These are phyloP conservation scores for Sialis fuliginosa DNA, from an alignment of 2,888 invertebrate species.

Conservation along the genomic window DNA sequence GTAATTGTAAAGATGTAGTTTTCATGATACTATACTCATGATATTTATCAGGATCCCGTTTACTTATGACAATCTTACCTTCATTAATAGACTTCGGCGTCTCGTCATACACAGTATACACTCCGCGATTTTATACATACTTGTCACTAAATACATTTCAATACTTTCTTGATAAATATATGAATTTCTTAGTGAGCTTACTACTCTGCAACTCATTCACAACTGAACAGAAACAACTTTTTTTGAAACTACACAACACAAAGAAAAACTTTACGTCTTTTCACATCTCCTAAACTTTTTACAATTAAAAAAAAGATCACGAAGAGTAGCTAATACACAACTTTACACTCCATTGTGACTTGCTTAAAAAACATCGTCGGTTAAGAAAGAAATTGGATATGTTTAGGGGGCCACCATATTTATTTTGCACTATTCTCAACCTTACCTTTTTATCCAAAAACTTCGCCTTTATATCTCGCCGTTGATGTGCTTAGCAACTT, in stretches of 20 bases:
- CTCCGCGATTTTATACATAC: slow-evolving; percentile 21
- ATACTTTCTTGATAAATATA: slow-evolving; percentile 3
- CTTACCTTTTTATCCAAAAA: slow-evolving; percentile 5
- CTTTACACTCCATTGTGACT: background rate
- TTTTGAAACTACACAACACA: slow-evolving; percentile 4
- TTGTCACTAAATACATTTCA: slow-evolving; percentile 21
- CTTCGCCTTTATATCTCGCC: slow-evolving; percentile 1
- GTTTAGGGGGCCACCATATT: background rate
- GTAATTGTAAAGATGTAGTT: no score
- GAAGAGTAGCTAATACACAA: background rate
- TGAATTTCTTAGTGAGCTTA: background rate
- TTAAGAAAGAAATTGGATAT: background rate
- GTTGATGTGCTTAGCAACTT: background rate
- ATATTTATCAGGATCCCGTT: slow-evolving; percentile 2
- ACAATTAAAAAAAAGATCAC: background rate
- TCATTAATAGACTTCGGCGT: slow-evolving; percentile 19
- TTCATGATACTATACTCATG: no score
- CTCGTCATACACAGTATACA: slow-evolving; percentile 23
- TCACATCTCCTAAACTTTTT: background rate
- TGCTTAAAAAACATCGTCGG: background rate
- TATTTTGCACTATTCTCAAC: slow-evolving; percentile 4
- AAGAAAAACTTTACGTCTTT: background rate
- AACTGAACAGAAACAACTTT: background rate
- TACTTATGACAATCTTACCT: slow-evolving; percentile 22
- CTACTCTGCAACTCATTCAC: background rate